Conservation (phyloP, 2,113 vertebrate genomes). For the Aptenodytes forsteri region DNA sequence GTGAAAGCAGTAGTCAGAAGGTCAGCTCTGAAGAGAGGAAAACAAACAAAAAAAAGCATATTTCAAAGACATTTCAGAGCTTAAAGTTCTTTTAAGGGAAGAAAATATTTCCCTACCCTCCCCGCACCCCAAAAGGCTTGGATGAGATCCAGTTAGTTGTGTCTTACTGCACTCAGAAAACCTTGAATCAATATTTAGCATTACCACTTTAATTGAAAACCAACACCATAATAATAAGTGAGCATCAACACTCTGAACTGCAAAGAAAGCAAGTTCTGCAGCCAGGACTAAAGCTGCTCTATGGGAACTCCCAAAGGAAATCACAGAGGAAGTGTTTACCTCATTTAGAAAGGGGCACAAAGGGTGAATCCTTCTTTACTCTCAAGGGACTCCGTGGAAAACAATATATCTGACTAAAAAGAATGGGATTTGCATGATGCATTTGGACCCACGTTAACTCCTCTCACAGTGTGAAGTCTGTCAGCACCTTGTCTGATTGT, state of each 20-base stretch:
- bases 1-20: not conserved
- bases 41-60: not conserved
- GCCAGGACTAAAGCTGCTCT: not conserved
- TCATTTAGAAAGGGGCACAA: slow-evolving; percentile 19
- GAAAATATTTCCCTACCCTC: not conserved
- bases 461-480: not conserved
- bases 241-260: not conserved
- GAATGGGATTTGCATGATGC: not conserved
- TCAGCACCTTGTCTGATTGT: not conserved
- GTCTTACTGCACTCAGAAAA: slow-evolving; percentile 12
- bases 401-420: not conserved
- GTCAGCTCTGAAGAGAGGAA: not conserved
- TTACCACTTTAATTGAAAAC: slow-evolving; percentile 52
- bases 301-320: not conserved
- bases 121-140: not conserved
- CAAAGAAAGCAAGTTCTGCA: not conserved
- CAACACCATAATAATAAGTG: not conserved
- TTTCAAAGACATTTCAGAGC: not conserved
- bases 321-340: slow-evolving; percentile 30
- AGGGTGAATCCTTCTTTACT: not conserved
- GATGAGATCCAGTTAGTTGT: not conserved
- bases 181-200: slow-evolving; percentile 53
- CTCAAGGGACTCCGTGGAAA: not conserved
- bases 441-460: not conserved
- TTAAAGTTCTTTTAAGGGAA: not conserved